phyloP scores from a whole-genome alignment of 2,113 vertebrate genomes.

The Spea multiplicata region DNA sequence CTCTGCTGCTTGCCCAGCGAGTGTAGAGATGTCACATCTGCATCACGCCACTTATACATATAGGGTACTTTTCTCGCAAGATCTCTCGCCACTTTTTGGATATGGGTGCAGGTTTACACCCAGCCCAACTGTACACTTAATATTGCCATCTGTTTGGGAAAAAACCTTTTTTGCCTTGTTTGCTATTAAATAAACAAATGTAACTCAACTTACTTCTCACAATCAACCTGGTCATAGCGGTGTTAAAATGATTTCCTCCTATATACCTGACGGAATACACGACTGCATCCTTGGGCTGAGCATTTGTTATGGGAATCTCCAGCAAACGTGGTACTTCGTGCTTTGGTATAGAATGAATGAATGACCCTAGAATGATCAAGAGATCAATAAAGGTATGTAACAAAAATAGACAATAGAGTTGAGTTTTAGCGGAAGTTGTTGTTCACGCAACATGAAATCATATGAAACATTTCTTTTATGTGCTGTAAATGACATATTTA shows the following conservation, averaged over 20 bases:
- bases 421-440: no score
- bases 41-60: no score
- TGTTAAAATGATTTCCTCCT: conserved; percentile 71
- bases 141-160: not conserved
- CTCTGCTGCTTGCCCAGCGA: no score
- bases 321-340: conserved; percentile 69
- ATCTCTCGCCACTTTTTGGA: not conserved
- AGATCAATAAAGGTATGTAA: no score
- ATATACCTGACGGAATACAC: conserved; percentile 81
- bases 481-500: no score
- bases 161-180: no score
- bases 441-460: no score
- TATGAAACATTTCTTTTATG: no score
- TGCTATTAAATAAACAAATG: not conserved
- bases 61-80: no score
- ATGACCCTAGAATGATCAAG: conserved; percentile 62
- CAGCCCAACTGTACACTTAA: not conserved
- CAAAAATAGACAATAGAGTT: no score
- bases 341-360: conserved; percentile 72
- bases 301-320: conserved; percentile 61
- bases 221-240: conserved; percentile 79
- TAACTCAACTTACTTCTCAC: conserved; percentile 75
- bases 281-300: conserved; percentile 67
- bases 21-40: no score
- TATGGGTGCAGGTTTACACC: not conserved